Conservation (phyloP, 37 sponge, comb jelly and placozoan species). For the Aphrocallistes beatrix region DNA sequence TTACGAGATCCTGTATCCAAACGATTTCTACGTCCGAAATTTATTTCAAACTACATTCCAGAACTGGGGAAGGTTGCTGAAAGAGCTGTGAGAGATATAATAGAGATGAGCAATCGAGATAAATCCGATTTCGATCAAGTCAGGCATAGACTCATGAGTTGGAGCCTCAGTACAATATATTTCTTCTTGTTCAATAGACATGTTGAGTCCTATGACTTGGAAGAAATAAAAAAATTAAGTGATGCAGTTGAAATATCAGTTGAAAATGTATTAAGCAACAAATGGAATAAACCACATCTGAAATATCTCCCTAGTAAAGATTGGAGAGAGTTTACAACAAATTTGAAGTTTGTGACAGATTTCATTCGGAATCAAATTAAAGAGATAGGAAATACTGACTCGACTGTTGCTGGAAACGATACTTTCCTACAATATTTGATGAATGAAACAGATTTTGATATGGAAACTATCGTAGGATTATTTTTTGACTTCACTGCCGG, state of each 20-base stretch:
- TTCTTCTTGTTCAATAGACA: not conserved
- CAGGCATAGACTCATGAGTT: not conserved
- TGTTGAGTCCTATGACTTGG: too few relatives aligned
- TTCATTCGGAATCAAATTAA: not conserved
- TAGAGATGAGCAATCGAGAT: not conserved
- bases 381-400: too few relatives aligned
- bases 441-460: not conserved
- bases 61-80: not conserved
- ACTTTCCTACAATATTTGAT: not conserved
- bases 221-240: too few relatives aligned
- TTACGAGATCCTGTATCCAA: not conserved
- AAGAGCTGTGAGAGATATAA: not conserved
- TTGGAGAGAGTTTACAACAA: too few relatives aligned
- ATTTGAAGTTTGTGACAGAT: not conserved
- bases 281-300: not conserved
- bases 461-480: not conserved
- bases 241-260: not conserved
- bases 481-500: not conserved
- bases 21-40: not conserved
- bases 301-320: too few relatives aligned
- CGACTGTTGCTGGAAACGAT: too few relatives aligned
- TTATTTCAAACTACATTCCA: not conserved
- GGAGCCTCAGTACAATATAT: not conserved
- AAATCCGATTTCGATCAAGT: not conserved
- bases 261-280: not conserved